These are phyloP conservation scores for Chymomyza caudatula DNA, from an alignment of 2,888 invertebrate species.

Conservation along the genomic window DNA sequence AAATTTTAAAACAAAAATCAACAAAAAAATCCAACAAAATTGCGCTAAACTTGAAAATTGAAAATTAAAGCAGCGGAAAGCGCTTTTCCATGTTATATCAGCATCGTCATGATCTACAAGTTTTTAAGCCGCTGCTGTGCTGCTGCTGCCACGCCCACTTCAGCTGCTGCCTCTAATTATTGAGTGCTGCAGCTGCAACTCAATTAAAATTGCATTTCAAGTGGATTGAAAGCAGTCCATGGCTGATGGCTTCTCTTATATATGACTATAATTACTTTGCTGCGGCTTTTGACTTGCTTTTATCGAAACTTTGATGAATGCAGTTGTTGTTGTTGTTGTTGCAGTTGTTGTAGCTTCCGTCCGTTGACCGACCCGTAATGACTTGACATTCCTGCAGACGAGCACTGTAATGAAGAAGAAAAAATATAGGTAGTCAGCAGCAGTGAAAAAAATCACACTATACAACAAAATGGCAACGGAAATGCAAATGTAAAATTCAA, in stretches of 20 bases:
- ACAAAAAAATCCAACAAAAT: not conserved
- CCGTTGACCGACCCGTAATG: slow-evolving; percentile 38
- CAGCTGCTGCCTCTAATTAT: slow-evolving; percentile 16
- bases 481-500: slow-evolving; percentile 48
- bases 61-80: not conserved
- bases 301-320: not conserved
- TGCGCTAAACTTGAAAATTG: not conserved
- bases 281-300: slow-evolving; percentile 7
- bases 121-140: too few relatives aligned
- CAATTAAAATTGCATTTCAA: slow-evolving; percentile 60
- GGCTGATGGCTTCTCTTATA: not conserved
- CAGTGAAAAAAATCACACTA: not conserved
- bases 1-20: not conserved
- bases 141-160: slow-evolving; percentile 6
- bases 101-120: not conserved
- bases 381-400: not conserved
- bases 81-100: not conserved
- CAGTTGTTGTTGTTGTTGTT: slow-evolving; percentile 12
- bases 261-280: slow-evolving; percentile 39
- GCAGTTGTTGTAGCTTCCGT: too few relatives aligned
- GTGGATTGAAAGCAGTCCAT: slow-evolving; percentile 22
- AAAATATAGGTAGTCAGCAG: not conserved
- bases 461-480: slow-evolving; percentile 11
- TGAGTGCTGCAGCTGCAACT: slow-evolving; percentile 38
- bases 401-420: not conserved